Evolutionary conservation across 1,140 invertebrate genomes (phyloP).

Genomic region (Drosophila nasuta): DNA sequence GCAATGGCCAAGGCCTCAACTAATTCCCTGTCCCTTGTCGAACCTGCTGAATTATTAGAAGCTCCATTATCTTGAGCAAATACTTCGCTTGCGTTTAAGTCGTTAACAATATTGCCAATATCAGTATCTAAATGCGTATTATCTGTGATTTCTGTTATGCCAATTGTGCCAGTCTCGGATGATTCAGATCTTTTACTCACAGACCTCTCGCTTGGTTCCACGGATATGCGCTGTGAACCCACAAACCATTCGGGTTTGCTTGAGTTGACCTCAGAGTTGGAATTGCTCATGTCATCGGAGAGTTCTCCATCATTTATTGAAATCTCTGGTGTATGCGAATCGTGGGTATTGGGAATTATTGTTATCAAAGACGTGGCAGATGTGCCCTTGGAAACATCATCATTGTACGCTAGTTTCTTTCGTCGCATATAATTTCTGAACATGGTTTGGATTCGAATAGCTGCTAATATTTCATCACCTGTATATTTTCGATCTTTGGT

Average conservation of each 20-base stretch:
- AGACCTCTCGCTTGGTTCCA: slow-evolving; percentile 26
- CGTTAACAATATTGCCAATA: slow-evolving; percentile 55
- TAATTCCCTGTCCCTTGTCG: slow-evolving; percentile 30
- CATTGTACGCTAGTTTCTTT: slow-evolving; percentile 18
- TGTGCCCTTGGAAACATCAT: slow-evolving; percentile 9
- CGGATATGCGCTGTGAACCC: slow-evolving; percentile 59
- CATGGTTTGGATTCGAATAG: slow-evolving; percentile 2
- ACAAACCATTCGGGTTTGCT: slow-evolving; percentile 67
- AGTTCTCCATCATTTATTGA: background rate
- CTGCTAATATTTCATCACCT: slow-evolving; percentile 9
- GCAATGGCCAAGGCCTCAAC: slow-evolving; percentile 22
- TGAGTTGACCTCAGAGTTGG: background rate
- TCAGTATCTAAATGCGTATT: slow-evolving; percentile 47
- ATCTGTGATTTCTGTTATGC: slow-evolving; percentile 35
- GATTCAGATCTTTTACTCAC: slow-evolving; percentile 5
- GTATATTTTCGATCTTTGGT: background rate
- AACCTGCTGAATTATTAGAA: slow-evolving; percentile 73
- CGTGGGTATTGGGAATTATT: slow-evolving; percentile 16
- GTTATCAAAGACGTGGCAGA: slow-evolving; percentile 13
- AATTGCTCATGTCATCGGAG: background rate
- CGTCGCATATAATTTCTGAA: slow-evolving; percentile 27
- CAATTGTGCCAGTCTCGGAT: slow-evolving; percentile 27
- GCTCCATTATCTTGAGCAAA: slow-evolving; percentile 63
- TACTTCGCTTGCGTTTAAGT: slow-evolving; percentile 31
- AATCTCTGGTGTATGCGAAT: slow-evolving; percentile 3